Evolutionary conservation across 2,888 invertebrate species (phyloP), one percentile per base, ranked within the genome.

Genomic region (Ceratothoa steindachneri): DNA sequence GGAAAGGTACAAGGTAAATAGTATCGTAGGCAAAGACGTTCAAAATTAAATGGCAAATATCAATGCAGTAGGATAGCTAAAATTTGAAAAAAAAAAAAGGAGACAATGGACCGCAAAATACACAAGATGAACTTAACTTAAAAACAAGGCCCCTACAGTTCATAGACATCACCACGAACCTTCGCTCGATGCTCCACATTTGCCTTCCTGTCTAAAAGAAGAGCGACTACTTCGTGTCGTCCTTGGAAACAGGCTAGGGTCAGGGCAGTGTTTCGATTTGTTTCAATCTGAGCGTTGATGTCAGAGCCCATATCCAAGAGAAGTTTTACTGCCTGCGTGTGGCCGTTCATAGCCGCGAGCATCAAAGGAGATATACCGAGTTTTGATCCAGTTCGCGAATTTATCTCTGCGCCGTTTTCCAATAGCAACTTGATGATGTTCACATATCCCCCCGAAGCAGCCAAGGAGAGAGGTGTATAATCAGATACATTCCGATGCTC

Each of bases 201-300:
- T 29, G 99, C 98, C 84, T 96, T 94, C 81, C 97, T 89, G 85
- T 98, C 97, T 15, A 99, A 89, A 72, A 99, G 87, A 72, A 99
- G 88, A 84, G 95, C 94, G 69, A 99, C 99, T 67, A 99, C 99
- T 85, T 99, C 99, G 85, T 97, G 96, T 55, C 98, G 89, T 81
- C 99, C 98, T 89, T 98, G 98, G 87, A 99, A 98, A 86, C 98
- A 98, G 51, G 99, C 99, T 81, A 99, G 88, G 51, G 98, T 99
- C 81, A 99, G 88, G 30, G 99, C 99, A 29, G 99, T 99, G 85
- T 99, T 99, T 74, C 97, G 89, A 86, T 99, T 99, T 55, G 99
- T 99, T 87, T 99, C 99, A 82, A 99, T 99, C 87, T 96, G 96
- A 81, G 99, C 98, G 87, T 99, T 99, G 82, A 99, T 99, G 85